phyloP scores from a whole-genome alignment of 2,888 invertebrate species.

The Acanthosepion esculentum region DNA sequence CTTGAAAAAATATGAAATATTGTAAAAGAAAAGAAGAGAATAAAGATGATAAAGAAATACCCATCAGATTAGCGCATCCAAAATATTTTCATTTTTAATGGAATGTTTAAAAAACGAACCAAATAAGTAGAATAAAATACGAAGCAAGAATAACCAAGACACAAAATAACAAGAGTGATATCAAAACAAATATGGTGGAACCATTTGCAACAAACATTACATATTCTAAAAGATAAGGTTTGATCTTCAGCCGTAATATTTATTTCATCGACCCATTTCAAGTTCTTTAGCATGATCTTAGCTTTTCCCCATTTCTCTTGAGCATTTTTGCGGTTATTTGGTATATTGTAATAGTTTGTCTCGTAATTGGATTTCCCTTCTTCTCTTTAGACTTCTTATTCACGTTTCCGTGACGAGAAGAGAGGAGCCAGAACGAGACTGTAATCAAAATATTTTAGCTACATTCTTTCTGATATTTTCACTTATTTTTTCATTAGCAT shows the following conservation, averaged over 20 bases:
- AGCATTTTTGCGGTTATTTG: neutral
- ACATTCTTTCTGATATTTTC: neutral
- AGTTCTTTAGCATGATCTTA: neutral
- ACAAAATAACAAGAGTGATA: neutral
- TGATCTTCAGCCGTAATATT: neutral
- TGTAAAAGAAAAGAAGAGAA: neutral
- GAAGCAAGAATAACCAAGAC: neutral
- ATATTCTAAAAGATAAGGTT: neutral
- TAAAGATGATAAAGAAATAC: neutral
- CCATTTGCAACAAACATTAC: neutral
- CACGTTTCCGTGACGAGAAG: neutral
- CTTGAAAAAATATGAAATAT: neutral
- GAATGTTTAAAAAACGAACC: neutral
- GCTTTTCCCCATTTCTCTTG: neutral
- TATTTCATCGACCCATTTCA: neutral
- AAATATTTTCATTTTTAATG: neutral
- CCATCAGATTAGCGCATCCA: neutral
- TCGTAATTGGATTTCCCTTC: neutral
- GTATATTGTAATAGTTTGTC: constrained; percentile 25
- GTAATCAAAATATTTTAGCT: neutral
- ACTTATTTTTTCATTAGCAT: neutral
- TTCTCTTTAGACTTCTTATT: neutral
- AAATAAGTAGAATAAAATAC: neutral
- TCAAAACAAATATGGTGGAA: neutral
- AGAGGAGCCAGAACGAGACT: neutral